Evolutionary conservation across 1,140 invertebrate genomes (phyloP), one percentile per base, ranked within the genome.

Genomic region (Araneus ventricosus): DNA sequence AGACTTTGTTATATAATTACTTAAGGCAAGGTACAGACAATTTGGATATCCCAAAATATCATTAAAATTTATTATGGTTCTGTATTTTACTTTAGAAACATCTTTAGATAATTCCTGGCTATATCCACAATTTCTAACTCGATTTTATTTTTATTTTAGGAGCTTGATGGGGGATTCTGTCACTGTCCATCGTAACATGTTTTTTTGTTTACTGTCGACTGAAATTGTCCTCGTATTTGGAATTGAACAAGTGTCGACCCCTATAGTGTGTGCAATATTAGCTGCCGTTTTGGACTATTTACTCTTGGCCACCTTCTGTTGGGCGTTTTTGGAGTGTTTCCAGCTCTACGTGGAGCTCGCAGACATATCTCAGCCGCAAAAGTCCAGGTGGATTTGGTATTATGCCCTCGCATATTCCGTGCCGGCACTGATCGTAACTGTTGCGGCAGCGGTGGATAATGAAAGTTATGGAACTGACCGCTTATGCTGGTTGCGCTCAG

Each of bases 311-410:
- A 97, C 99, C 45, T 99, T 99, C 95, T 97, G 97, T 90, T 99
- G 99, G 99, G 99, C 94, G 93, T 94, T 95, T 84, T 94, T 96
- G 95, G 94, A 96, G 97, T 98, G 98, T 93, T 98, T 99, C 95
- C 98, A 99, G 96, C 96, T 99, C 14, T 99, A 99, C 96, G 97
- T 98, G 75, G 99, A 99, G 98, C 96, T 99, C 93, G 98, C 99
- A 94, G 98, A 99, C 96, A 98, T 99, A 86, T 99, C 99, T 96
- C 98, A 99, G 95, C 97, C 97, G n/a, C 98, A 89, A 39, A 92
- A 92, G 59, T 92, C 90, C 30, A 45, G 93, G 75, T 90, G 86
- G 84, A 96, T 97, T 27, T 98, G 98, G 97, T 96, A 98, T 96
- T 98, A 98, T 95, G 96, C 97, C 20, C 96, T 97, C 94, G 98